These are phyloP conservation scores for Tenrec ecaudatus DNA, from an alignment of 2,113 vertebrate genomes.

Conservation along the genomic window DNA sequence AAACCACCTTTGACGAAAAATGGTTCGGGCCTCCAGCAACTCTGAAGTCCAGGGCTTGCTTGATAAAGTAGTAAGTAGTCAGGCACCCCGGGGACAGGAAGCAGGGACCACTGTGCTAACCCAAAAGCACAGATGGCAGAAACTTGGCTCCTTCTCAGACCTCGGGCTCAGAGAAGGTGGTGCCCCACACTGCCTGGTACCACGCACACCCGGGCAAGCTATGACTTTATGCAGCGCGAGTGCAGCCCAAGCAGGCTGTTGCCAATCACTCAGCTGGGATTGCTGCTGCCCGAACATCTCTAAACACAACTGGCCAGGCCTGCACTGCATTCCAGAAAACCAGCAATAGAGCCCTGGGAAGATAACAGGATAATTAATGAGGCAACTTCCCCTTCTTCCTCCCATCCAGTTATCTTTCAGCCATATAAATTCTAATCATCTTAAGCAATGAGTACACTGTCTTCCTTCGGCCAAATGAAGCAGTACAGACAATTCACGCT, in stretches of 20 bases:
- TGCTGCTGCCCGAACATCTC: background rate
- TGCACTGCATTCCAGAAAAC: conserved; percentile 58
- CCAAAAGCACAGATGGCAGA: background rate
- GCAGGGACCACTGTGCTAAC: background rate
- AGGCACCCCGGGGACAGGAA: background rate
- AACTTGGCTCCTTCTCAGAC: background rate
- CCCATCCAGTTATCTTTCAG: conserved; percentile 42
- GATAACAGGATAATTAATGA: conserved; percentile 67
- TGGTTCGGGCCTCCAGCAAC: background rate
- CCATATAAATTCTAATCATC: conserved; percentile 60
- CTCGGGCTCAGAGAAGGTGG: background rate
- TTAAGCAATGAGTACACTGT: conserved; percentile 60
- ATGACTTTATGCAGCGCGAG: background rate
- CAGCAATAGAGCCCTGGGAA: conserved; percentile 47
- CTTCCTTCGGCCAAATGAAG: conserved; percentile 48
- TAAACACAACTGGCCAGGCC: background rate
- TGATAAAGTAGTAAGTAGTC: background rate
- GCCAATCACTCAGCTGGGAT: background rate
- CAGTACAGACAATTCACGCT: background rate
- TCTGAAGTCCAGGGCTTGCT: background rate
- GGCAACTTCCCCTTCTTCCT: conserved; percentile 64
- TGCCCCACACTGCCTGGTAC: background rate
- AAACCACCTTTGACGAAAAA: background rate
- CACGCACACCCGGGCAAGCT: background rate
- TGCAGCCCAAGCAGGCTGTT: background rate